phyloP scores from a whole-genome alignment of 2,113 vertebrate genomes.

The Ardeotis arabs region DNA sequence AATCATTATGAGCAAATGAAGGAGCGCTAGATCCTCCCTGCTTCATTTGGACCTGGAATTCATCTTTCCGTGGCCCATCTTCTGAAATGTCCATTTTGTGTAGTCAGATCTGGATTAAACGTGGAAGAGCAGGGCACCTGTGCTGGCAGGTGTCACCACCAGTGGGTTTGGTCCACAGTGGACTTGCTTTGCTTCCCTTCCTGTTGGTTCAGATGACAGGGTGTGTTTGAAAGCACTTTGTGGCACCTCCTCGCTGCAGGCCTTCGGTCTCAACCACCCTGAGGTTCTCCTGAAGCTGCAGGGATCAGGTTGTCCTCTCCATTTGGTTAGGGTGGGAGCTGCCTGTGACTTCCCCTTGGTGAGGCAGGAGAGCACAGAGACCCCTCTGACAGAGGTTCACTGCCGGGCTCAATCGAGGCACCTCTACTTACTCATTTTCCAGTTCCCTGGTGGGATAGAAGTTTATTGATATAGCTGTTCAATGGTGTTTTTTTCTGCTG shows the following conservation, averaged over 20 bases:
- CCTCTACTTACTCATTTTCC: neutral
- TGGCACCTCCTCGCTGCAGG: neutral
- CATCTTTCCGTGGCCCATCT: neutral
- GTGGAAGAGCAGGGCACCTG: neutral
- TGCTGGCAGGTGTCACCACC: neutral
- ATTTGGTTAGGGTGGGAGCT: neutral
- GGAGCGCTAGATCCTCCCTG: neutral
- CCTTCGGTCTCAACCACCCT: neutral
- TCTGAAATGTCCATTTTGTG: neutral
- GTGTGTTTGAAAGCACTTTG: no score
- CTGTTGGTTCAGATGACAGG: neutral
- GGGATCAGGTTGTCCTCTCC: neutral
- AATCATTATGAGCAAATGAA: neutral
- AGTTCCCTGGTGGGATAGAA: neutral
- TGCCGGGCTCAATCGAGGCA: neutral
- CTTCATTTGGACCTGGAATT: neutral
- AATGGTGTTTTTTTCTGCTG: neutral
- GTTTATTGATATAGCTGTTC: neutral
- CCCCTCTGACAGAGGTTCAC: no score
- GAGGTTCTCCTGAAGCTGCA: neutral
- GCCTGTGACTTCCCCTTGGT: neutral
- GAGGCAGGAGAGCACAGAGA: neutral
- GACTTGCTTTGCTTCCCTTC: neutral
- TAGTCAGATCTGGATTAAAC: neutral
- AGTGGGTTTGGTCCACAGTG: neutral